Percentiles rank a stretch among this genome's conserved stretches.
Conservation (phyloP, 2,888 invertebrate genomes). For the Oxystoma pomonae region DNA sequence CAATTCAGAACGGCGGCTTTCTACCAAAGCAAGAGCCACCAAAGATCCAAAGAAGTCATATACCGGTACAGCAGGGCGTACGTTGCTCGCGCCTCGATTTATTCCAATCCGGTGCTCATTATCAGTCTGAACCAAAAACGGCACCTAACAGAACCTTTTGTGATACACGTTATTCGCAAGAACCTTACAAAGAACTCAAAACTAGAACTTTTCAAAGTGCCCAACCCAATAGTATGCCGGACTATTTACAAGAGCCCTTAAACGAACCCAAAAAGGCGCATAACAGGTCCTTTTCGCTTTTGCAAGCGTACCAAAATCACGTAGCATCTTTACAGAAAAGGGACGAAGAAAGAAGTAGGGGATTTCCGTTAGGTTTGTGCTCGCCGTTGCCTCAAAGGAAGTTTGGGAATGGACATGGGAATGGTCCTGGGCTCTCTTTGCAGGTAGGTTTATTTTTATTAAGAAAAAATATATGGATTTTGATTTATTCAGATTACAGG, state of each 20-base stretch:
- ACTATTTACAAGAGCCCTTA: background rate
- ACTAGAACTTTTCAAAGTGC: background rate
- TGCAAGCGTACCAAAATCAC: conserved; percentile 40
- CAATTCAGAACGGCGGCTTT: conserved; percentile 11
- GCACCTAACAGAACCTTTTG: background rate
- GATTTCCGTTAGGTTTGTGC: conserved; percentile 17
- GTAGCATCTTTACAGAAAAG: conserved; percentile 29
- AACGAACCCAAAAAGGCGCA: background rate
- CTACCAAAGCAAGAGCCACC: conserved; percentile 19
- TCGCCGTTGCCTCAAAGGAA: conserved; percentile 27
- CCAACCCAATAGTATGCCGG: background rate
- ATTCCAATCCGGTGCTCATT: too few relatives aligned
- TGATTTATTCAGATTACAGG: too few relatives aligned
- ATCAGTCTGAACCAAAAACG: background rate
- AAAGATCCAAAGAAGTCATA: conserved; percentile 16
- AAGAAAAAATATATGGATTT: too few relatives aligned
- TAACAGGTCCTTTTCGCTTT: conserved; percentile 32
- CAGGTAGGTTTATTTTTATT: conserved; percentile 23
- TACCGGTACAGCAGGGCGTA: background rate
- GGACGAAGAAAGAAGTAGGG: conserved; percentile 20
- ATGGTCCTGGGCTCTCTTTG: conserved; percentile 18
- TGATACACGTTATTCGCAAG: too few relatives aligned
- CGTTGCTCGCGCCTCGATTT: background rate
- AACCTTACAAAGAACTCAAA: background rate
- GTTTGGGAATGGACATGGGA: conserved; percentile 16